phyloP scores from a whole-genome alignment of 2,113 vertebrate genomes.

The Caretta caretta region DNA sequence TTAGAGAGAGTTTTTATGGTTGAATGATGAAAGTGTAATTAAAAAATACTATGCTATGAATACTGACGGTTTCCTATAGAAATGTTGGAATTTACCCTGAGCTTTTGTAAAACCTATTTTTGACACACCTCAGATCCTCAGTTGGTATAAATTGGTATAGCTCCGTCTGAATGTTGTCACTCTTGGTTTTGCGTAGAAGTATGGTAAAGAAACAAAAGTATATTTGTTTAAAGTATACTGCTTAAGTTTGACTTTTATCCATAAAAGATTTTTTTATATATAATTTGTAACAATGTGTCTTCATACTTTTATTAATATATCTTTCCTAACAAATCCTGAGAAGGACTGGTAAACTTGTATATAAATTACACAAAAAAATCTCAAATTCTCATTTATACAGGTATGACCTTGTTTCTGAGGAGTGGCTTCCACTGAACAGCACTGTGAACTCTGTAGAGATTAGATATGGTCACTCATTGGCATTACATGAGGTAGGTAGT shows the following conservation, averaged over 20 bases:
- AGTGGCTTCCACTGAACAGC: slow-evolving; percentile 88
- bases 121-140: neutral
- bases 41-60: neutral
- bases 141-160: neutral
- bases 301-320: neutral
- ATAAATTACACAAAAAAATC: neutral
- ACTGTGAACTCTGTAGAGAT: slow-evolving; percentile 88
- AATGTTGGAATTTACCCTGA: neutral
- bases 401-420: slow-evolving; percentile 87
- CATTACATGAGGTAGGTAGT: slow-evolving; percentile 84
- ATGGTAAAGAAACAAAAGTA: neutral
- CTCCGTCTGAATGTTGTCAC: neutral
- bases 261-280: neutral
- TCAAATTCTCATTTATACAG: slow-evolving; percentile 71
- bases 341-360: neutral
- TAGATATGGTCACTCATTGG: slow-evolving; percentile 94
- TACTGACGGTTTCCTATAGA: neutral
- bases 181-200: neutral
- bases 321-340: neutral
- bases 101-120: neutral
- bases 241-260: neutral
- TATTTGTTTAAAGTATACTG: neutral
- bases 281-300: neutral
- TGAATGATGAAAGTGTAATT: slow-evolving; percentile 10
- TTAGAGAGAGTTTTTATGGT: neutral